phyloP scores from a whole-genome alignment of 2,888 invertebrate genomes.

The Machimus atricapillus region DNA sequence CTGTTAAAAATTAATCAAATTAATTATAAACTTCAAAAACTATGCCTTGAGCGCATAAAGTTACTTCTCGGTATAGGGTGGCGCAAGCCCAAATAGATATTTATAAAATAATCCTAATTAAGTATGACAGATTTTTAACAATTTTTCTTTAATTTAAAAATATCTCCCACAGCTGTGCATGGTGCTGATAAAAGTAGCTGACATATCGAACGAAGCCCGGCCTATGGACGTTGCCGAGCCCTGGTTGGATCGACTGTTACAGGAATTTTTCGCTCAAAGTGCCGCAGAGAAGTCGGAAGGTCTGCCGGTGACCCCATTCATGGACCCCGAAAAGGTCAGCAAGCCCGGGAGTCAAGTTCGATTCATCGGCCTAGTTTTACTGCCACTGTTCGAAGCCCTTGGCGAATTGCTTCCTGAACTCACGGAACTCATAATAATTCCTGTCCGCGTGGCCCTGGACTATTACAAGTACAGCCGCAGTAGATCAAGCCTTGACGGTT shows the following conservation, averaged over 20 bases:
- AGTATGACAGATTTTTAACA: no score
- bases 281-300: constrained; percentile 84
- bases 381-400: constrained; percentile 81
- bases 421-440: constrained; percentile 66
- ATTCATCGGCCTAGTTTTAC: constrained; percentile 80
- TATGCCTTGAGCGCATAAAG: no score
- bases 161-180: constrained; percentile 68
- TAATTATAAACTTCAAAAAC: no score
- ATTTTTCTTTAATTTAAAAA: background rate
- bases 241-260: constrained; percentile 75
- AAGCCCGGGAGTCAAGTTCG: constrained; percentile 84
- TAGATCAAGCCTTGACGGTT: background rate
- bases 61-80: no score
- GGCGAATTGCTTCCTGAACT: constrained; percentile 77
- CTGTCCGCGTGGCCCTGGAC: constrained; percentile 62
- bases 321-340: constrained; percentile 85
- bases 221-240: constrained; percentile 85
- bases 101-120: no score
- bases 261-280: constrained; percentile 80
- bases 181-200: constrained; percentile 84
- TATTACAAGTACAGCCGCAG: constrained; percentile 57
- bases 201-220: constrained; percentile 83
- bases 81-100: no score
- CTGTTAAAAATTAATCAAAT: no score
- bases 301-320: constrained; percentile 83